Evolutionary conservation across 1,140 invertebrate species (phyloP).

Genomic region (Dinoponera quadriceps): DNA sequence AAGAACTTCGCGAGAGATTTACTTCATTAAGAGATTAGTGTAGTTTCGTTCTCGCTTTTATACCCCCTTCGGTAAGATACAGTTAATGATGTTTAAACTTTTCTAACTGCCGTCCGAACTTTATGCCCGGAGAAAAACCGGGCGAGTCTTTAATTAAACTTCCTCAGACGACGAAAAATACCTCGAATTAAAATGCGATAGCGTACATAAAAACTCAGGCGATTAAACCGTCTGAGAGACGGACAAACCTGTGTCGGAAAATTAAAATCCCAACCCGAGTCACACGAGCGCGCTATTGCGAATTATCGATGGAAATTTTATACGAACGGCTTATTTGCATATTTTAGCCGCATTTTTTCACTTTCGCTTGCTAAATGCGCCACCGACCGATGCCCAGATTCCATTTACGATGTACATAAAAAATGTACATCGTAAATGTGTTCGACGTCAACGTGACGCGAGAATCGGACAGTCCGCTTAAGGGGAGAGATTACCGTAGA

Average conservation of each 20-base stretch:
- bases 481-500: too few species aligned
- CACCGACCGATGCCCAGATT: neutral
- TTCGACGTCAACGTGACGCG: neutral
- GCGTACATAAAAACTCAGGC: conserved; percentile 75
- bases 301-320: conserved; percentile 59
- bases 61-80: conserved; percentile 63
- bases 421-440: too few species aligned
- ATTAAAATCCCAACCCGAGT: conserved; percentile 27
- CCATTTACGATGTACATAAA: neutral
- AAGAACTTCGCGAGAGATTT: conserved; percentile 59
- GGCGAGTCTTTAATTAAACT: conserved; percentile 79
- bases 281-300: neutral
- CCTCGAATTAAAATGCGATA: conserved; percentile 79
- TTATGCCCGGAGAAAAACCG: conserved; percentile 66
- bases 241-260: conserved; percentile 61
- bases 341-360: conserved; percentile 18
- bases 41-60: conserved; percentile 63
- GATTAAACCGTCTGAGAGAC: conserved; percentile 74
- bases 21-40: conserved; percentile 72
- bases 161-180: conserved; percentile 70
- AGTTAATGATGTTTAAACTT: conserved; percentile 76
- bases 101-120: conserved; percentile 75
- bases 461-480: neutral
- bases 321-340: conserved; percentile 9
- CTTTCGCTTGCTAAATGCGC: neutral